These are phyloP conservation scores for Tarsius wallacei DNA, from an alignment of 2,797 vertebrate genomes.

Conservation along the genomic window DNA sequence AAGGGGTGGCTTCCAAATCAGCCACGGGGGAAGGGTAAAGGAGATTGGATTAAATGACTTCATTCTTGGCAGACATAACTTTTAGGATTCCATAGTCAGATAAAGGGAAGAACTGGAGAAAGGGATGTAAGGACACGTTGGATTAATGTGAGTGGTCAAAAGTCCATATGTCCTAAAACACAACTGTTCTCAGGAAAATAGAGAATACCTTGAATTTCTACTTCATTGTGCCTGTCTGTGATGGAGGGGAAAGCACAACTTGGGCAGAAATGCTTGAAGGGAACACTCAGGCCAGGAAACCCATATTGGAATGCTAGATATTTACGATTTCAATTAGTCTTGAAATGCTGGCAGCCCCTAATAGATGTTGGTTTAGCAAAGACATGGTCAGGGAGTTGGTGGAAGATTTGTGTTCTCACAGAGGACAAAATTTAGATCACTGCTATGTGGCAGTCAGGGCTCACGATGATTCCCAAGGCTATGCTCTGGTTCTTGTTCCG, in stretches of 20 bases:
- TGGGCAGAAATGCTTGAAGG: neutral
- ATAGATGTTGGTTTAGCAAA: neutral
- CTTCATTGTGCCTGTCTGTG: neutral
- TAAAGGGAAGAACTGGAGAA: neutral
- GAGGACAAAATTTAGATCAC: conserved; percentile 5
- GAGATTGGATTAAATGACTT: neutral
- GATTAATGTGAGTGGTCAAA: neutral
- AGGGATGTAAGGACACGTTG: neutral
- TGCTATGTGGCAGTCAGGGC: neutral
- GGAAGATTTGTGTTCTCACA: neutral
- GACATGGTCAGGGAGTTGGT: neutral
- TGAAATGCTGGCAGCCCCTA: neutral
- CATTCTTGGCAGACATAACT: neutral
- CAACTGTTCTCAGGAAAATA: neutral
- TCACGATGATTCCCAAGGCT: neutral
- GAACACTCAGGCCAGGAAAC: neutral
- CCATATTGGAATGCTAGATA: neutral
- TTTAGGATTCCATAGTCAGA: neutral
- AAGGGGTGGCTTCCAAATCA: neutral
- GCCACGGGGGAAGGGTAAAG: neutral
- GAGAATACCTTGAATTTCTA: neutral
- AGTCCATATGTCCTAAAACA: neutral
- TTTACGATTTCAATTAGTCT: neutral
- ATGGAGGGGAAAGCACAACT: neutral
- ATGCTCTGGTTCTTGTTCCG: neutral